Base-by-base conservation (phyloP, 2,113 vertebrate species). In the Mormoops blainvillei region DNA sequence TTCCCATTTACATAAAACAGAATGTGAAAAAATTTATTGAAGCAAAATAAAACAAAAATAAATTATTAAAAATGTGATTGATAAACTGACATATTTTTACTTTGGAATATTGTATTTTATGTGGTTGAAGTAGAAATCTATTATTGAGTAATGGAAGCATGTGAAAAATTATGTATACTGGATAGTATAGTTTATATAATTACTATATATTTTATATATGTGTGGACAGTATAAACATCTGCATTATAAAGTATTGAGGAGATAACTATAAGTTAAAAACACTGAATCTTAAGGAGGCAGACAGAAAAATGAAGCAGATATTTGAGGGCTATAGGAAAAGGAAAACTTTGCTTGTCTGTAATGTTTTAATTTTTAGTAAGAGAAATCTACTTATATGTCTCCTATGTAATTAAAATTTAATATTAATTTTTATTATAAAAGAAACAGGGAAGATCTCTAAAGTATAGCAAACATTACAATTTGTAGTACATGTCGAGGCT, bases 331-430 rank as follows among this genome's bases (percentile, higher is more conserved):
- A 18, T 63, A 38, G 38, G 50, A 68, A 78, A 82, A 67, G 15
- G 19, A 78, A 76, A 87, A 0, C 33, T 65, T 73, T 88, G 9
- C 36, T 36, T 70, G 22, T 54, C 41, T 83, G 31, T 28, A 88
- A 52, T 52, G 2, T 52, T 87, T 81, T 89, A 50, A 61, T 36
- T 91, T 86, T 91, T 81, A 68, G 0, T 71, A 71, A 86, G 86
- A 67, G 5, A 11, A 89, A 80, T 74, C 3, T 12, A 43, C 77
- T 70, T 24, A 84, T 50, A 31, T 65, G 28, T 52, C 54, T 2
- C 36, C 13, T 19, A 48, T 71, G 26, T 3, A 88, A 88, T 71
- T 89, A 73, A 92, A 94, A 54, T 56, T 8, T 71, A n/a, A 78
- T 38, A 4, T 0, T n/a, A 31, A 7, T 15, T 77, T 87, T 56